These are phyloP conservation scores for Morphnarchus princeps DNA, from an alignment of 2,113 vertebrate genomes.

Conservation along the genomic window DNA sequence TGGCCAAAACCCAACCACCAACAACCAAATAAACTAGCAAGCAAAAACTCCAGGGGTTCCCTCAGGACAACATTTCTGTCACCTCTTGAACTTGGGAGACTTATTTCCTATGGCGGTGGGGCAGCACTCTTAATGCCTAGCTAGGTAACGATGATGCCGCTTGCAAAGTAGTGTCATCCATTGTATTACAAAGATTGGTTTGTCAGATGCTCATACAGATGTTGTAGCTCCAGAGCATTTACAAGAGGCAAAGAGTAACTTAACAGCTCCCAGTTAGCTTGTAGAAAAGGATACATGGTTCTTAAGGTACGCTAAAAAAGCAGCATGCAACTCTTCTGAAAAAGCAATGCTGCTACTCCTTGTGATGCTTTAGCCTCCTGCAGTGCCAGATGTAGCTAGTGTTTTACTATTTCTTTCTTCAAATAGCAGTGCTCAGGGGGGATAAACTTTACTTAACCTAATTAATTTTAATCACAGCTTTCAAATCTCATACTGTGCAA, in stretches of 20 bases:
- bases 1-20: not conserved
- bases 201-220: not conserved
- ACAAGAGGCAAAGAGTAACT: slow-evolving; percentile 37
- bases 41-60: not conserved
- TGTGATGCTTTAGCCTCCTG: slow-evolving; percentile 68
- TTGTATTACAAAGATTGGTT: not conserved
- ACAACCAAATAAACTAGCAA: not conserved
- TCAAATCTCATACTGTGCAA: slow-evolving; percentile 83
- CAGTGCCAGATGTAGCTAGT: slow-evolving; percentile 71
- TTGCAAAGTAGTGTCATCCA: not conserved
- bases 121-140: not conserved
- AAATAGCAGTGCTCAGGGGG: slow-evolving; percentile 78
- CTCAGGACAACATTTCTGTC: not conserved
- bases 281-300: slow-evolving; percentile 34
- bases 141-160: not conserved
- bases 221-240: slow-evolving; percentile 48
- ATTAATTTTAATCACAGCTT: slow-evolving; percentile 89
- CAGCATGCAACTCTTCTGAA: slow-evolving; percentile 41
- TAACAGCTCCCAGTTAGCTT: slow-evolving; percentile 63
- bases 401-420: slow-evolving; percentile 76
- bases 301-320: slow-evolving; percentile 61
- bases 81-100: not conserved
- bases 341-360: slow-evolving; percentile 21
- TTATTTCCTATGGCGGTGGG: fast-evolving
- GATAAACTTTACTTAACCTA: slow-evolving; percentile 89